A percentile compares a stretch with the other conserved stretches of the same genome.
Evolutionary conservation across 2,797 vertebrate species (phyloP).

Genomic region (Clarias platycephalus): DNA sequence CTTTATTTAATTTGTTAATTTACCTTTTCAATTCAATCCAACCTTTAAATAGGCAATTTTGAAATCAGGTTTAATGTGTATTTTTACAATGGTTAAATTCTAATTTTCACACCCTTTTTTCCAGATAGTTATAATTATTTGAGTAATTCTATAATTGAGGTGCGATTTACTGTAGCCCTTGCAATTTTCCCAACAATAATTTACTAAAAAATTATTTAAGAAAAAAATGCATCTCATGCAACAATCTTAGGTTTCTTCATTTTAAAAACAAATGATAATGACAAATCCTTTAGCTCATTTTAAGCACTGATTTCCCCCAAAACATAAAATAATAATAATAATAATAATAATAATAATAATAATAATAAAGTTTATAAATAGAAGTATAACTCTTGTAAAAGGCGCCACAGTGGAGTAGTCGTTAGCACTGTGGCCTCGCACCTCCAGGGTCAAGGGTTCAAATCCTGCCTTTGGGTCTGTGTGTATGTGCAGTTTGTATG

Average conservation of each 20-base stretch:
- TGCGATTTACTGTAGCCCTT: neutral
- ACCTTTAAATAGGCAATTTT: neutral
- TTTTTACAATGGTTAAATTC: too few species aligned
- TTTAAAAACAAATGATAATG: neutral
- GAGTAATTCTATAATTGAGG: neutral
- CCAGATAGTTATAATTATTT: neutral
- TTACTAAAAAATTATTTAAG: too few species aligned
- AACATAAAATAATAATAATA: neutral
- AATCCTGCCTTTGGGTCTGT: too few species aligned
- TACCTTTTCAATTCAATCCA: too few species aligned
- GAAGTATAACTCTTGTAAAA: too few species aligned
- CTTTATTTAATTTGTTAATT: neutral
- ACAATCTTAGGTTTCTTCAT: neutral
- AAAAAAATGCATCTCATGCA: neutral
- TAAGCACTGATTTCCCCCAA: neutral
- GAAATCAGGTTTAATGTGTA: neutral
- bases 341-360: neutral
- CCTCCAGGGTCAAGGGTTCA: too few species aligned
- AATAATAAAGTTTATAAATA: neutral
- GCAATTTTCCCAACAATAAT: neutral
- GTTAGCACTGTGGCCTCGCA: too few species aligned
- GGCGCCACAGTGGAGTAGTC: too few species aligned
- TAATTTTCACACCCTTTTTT: neutral
- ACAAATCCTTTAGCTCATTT: neutral
- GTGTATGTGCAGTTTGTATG: too few species aligned